These are phyloP conservation scores for Tragelaphus buxtoni DNA, from an alignment of 2,113 vertebrate genomes.

Conservation along the genomic window DNA sequence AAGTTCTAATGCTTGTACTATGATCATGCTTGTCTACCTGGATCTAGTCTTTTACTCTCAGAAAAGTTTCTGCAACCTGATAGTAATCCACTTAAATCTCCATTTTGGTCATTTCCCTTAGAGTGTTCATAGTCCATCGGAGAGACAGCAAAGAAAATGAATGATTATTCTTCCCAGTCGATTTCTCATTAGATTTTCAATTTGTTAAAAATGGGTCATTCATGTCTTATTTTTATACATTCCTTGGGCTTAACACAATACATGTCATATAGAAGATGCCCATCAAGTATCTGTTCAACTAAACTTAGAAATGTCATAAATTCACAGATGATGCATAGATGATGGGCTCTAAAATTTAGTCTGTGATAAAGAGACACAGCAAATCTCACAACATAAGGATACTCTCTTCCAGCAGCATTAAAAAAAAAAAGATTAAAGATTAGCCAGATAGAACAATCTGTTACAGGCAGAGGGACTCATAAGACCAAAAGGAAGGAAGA, in stretches of 20 bases:
- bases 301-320: neutral
- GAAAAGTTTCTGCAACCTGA: neutral
- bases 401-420: neutral
- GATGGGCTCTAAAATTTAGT: neutral
- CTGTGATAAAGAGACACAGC: neutral
- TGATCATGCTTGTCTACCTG: neutral
- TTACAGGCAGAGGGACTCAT: neutral
- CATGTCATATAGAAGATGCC: neutral
- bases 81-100: conserved; percentile 23
- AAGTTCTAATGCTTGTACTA: neutral
- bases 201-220: neutral
- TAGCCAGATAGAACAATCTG: neutral
- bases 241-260: neutral
- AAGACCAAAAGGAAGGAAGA: neutral
- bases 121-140: neutral
- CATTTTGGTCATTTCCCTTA: neutral
- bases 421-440: neutral
- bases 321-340: neutral
- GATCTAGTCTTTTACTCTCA: neutral
- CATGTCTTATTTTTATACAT: neutral
- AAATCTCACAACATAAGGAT: conserved; percentile 1
- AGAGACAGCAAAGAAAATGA: conserved; percentile 24
- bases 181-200: conserved; percentile 9
- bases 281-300: conserved; percentile 17
- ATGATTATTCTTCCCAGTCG: neutral